Conservation (phyloP, 1,140 invertebrate genomes). For the Brachionus paranguensis region DNA sequence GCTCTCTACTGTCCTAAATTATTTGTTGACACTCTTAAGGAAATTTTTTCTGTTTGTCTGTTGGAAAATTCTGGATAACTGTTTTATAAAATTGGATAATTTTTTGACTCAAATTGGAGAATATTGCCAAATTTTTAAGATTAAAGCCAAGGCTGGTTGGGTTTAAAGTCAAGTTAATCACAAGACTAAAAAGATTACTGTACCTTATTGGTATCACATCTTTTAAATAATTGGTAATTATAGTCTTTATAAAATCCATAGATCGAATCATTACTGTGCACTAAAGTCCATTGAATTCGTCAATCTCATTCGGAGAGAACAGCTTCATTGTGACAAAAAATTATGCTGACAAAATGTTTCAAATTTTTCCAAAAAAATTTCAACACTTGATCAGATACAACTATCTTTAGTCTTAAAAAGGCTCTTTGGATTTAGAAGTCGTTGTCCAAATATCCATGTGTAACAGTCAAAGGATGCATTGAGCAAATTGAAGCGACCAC, state of each 20-base stretch:
- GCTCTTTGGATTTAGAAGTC: too few relatives aligned
- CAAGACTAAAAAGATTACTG: constrained; percentile 52
- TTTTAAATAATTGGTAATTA: constrained; percentile 45
- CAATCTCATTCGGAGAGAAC: constrained; percentile 50
- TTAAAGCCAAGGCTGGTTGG: constrained; percentile 59
- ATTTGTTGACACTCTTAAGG: background rate
- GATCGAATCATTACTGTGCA: too few relatives aligned
- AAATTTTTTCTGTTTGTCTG: background rate
- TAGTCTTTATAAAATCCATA: constrained; percentile 55
- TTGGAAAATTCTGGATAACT: background rate
- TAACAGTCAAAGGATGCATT: too few relatives aligned
- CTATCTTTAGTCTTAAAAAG: too few relatives aligned
- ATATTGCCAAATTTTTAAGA: constrained; percentile 57
- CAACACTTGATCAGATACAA: too few relatives aligned
- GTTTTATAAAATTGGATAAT: constrained; percentile 44
- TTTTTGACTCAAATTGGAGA: constrained; percentile 54
- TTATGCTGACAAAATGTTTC: constrained; percentile 44
- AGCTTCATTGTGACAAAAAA: constrained; percentile 42
- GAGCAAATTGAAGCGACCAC: too few relatives aligned
- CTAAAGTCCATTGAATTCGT: constrained; percentile 49
- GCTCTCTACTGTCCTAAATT: background rate
- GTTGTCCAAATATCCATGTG: too few relatives aligned
- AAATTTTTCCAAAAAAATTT: constrained; percentile 41
- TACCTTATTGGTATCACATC: constrained; percentile 47
- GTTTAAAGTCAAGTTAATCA: constrained; percentile 54